Evolutionary conservation across 1,140 invertebrate species (phyloP), one percentile per base, ranked within the genome.

Genomic region (Cataglyphis hispanica): DNA sequence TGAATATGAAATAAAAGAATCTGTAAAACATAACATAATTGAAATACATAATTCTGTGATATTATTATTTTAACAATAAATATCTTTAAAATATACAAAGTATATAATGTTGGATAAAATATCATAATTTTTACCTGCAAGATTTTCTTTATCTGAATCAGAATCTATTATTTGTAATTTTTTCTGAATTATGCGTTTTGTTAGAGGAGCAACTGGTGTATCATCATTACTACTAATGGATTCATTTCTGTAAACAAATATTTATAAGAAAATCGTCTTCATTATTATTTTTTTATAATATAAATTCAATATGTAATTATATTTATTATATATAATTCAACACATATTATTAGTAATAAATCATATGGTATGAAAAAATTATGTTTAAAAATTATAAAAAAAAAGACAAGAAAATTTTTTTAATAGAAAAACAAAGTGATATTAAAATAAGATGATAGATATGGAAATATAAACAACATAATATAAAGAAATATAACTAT

Each of bases 21-120:
- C 85, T 86, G 13, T 74, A 43, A 78, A 69, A 63, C 53, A n/a
- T n/a, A 27, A 53, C 5, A 50, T 19, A 40, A 43, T 56, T 8
- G 61, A 46, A 60, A 43, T 43, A 43, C 8, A 43, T 43, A 43
- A 46, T n/a, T 37, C 10, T 37, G 13, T 19, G n/a, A 64, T 22
- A 37, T 19, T 64, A 37, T 19, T 64, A 58, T 76, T 76, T 85
- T 34, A 56, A 0, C 16, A 75, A n/a, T 11, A 10, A 7, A 66
- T 50, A 46, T 37, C 1, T 37, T n/a, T 16, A 2, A 72, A 46
- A 75, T 60, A 43, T 40, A 50, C 11, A 34, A 34, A 19, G 19
- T 16, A 37, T 7, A 10, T 1, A 63, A 13, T 13, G 1, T 58
- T 7, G 46, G 6, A 31, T 40, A n/a, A 25, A 7, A 11, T 74